A percentile compares a stretch with the other conserved stretches of the same genome.
phyloP scores from a whole-genome alignment of 1,140 invertebrate genomes.

The Anagrus nilaparvatae region DNA sequence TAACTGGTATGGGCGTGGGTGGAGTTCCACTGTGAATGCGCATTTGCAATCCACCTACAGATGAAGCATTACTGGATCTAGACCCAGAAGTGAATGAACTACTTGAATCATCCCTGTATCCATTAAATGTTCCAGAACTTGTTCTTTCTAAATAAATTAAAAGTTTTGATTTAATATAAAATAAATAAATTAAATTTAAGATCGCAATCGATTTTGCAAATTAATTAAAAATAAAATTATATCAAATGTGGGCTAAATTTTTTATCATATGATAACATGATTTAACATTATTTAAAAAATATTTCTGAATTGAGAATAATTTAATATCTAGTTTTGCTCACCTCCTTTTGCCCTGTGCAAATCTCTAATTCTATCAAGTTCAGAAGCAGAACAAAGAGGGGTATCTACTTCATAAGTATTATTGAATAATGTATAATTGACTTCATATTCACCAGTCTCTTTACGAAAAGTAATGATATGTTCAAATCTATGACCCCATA shows the following conservation, averaged over 20 bases:
- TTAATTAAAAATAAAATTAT: not conserved
- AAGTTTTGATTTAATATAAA: slow-evolving; percentile 1
- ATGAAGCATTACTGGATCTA: slow-evolving; percentile 30
- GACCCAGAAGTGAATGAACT: slow-evolving; percentile 32
- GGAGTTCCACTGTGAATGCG: slow-evolving; percentile 26
- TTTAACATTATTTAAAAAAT: slow-evolving; percentile 8
- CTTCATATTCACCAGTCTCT: slow-evolving; percentile 82
- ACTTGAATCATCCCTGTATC: slow-evolving; percentile 29
- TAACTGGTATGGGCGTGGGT: slow-evolving; percentile 31
- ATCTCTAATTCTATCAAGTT: slow-evolving; percentile 36
- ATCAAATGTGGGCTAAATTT: not conserved
- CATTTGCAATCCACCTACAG: slow-evolving; percentile 30
- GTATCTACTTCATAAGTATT: slow-evolving; percentile 85
- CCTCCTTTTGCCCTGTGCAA: slow-evolving; percentile 29
- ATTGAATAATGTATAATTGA: slow-evolving; percentile 92
- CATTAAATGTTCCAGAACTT: slow-evolving; percentile 25
- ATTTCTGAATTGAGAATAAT: too few relatives aligned
- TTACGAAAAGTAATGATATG: slow-evolving; percentile 85
- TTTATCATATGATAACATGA: slow-evolving; percentile 3
- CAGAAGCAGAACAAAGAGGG: slow-evolving; percentile 80
- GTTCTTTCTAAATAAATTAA: slow-evolving; percentile 23
- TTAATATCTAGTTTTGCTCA: slow-evolving; percentile 11
- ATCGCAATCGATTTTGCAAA: too few relatives aligned
- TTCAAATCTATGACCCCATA: slow-evolving; percentile 91
- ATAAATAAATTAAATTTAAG: too few relatives aligned